Evolutionary conservation across 1,140 invertebrate species (phyloP), one percentile per base, ranked within the genome.

Genomic region (Drosophila pachea): DNA sequence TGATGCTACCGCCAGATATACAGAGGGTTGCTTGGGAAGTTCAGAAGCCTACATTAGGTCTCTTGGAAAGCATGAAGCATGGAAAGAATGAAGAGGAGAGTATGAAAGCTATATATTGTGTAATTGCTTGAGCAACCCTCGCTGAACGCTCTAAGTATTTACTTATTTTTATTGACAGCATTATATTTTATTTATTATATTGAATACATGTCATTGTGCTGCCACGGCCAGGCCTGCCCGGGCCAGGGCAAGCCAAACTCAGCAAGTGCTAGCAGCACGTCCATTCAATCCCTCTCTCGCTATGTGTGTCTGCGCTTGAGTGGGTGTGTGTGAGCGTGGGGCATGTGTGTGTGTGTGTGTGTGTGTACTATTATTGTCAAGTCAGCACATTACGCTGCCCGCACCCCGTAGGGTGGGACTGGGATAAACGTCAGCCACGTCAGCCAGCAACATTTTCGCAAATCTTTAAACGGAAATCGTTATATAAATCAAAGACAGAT

Each of bases 181-280:
- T 86, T 86, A 86, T 86, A 86, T 86, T 86, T 86, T 86, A 86
- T 86, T 86, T 86, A 86, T 86, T 86, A 84, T 84, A 86, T 86
- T 86, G 81, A 86, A 86, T 86, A 77, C 74, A 86, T 81, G 81
- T 86, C 81, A 86, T 79, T 84, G 76, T 84, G 76, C 81, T 84
- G 81, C 81, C 81, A 81, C 70, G 76, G 61, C 55, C 81, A 86
- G 78, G 61, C 68, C 22, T 2, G 22, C 1, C 1, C 22, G 22
- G 22, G 22, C 22, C 22, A 22, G 22, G 22, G 22, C 22, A 22
- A 62, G 48, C 52, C 61, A 22, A 68, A 53, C 45, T 65, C 70
- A 60, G 58, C 50, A 52, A 52, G 43, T 69, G 68, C 63, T 50
- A 67, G 63, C 52, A 52, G 64, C 69, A 72, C 69, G 69, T 72